Evolutionary conservation across 2,113 vertebrate genomes (phyloP).

Genomic region (Paramormyrops kingsleyae): DNA sequence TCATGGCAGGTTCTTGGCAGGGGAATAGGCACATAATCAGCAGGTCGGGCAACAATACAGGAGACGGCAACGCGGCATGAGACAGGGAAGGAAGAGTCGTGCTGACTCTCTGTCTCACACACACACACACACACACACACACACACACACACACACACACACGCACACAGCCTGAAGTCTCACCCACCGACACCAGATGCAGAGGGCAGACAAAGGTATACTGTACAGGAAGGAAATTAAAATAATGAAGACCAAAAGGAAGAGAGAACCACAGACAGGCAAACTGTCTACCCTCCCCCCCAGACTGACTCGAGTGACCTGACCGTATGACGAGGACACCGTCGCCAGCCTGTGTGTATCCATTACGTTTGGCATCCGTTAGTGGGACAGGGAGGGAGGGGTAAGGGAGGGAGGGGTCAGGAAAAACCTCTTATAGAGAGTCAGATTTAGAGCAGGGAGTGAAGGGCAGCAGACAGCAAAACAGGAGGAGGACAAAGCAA

Average conservation of each 20-base stretch:
- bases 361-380: neutral
- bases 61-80: neutral
- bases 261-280: neutral
- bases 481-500: neutral
- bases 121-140: neutral
- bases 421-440: neutral
- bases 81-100: neutral
- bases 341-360: neutral
- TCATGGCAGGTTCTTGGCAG: slow-evolving; percentile 33
- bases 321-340: neutral
- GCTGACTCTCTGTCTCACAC: neutral
- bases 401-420: neutral
- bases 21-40: slow-evolving; percentile 23
- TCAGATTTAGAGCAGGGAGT: neutral
- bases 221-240: neutral
- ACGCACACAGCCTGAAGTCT: neutral
- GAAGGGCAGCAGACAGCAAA: neutral
- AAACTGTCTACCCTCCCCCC: neutral
- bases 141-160: neutral
- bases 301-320: neutral
- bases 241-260: neutral
- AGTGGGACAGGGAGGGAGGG: neutral
- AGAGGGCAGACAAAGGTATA: neutral
- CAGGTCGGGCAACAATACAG: slow-evolving; percentile 25
- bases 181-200: neutral